phyloP scores from a whole-genome alignment of 2,888 invertebrate genomes.

The Tortrix viridana region DNA sequence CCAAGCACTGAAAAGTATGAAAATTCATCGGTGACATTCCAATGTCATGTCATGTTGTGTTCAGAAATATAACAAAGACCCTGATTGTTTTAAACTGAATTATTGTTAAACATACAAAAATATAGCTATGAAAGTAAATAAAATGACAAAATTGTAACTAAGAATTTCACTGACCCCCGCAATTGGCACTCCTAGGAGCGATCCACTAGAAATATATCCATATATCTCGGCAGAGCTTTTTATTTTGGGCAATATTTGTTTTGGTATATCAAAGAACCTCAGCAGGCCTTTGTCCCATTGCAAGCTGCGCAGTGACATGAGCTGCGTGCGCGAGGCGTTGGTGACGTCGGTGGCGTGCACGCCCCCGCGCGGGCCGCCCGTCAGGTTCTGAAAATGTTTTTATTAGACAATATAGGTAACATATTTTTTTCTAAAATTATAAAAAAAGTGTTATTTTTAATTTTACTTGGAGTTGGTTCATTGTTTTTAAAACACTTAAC shows the following conservation, averaged over 20 bases:
- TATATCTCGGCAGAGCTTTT: conserved; percentile 96
- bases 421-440: neutral
- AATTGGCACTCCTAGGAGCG: conserved; percentile 92
- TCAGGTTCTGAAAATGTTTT: conserved; percentile 75
- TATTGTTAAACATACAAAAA: neutral
- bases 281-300: conserved; percentile 95
- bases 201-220: conserved; percentile 90
- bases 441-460: no score
- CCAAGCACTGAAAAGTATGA: conserved; percentile 88
- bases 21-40: neutral
- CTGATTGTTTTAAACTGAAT: neutral
- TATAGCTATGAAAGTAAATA: conserved; percentile 16
- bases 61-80: neutral
- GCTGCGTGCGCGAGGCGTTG: conserved; percentile 97
- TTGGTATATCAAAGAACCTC: conserved; percentile 94
- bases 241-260: conserved; percentile 93
- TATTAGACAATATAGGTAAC: no score
- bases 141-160: no score
- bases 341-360: conserved; percentile 97
- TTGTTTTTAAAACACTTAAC: no score
- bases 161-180: conserved; percentile 88
- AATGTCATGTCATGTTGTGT: neutral
- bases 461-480: no score
- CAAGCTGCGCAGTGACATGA: conserved; percentile 95
- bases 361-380: conserved; percentile 82